Percentiles rank a stretch among this genome's conserved stretches.
Evolutionary conservation across 1,140 invertebrate species (phyloP).

Genomic region (Psix sp.): DNA sequence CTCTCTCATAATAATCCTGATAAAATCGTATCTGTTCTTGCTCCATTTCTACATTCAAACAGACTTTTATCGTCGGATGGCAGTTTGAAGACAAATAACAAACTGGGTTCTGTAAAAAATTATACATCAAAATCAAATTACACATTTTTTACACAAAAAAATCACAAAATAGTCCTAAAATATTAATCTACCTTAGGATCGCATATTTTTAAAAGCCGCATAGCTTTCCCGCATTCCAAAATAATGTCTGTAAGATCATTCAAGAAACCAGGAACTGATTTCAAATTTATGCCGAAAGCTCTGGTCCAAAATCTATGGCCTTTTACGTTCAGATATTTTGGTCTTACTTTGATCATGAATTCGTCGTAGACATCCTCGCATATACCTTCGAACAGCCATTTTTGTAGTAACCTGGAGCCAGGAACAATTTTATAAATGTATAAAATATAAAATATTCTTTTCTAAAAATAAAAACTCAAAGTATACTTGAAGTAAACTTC

Average conservation of each 20-base stretch:
- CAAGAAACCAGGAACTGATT: conserved; percentile 79
- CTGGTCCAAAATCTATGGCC: conserved; percentile 81
- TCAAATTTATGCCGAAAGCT: conserved; percentile 77
- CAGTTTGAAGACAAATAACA: conserved; percentile 76
- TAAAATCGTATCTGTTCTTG: conserved; percentile 77
- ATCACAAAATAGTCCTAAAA: conserved; percentile 18
- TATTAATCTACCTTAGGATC: conserved; percentile 76
- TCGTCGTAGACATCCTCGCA: conserved; percentile 79
- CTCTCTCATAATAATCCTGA: conserved; percentile 72
- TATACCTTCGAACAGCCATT: conserved; percentile 81
- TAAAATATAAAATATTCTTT: not conserved
- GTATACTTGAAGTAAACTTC: conserved; percentile 80
- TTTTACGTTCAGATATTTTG: conserved; percentile 76
- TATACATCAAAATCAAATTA: not conserved
- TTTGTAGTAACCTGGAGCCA: conserved; percentile 79
- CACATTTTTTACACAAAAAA: conserved; percentile 13
- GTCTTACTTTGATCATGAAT: conserved; percentile 80
- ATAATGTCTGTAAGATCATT: conserved; percentile 77
- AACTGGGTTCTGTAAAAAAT: conserved; percentile 76
- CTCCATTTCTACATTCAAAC: conserved; percentile 77
- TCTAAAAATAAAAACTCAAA: not conserved
- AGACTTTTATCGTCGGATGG: conserved; percentile 78
- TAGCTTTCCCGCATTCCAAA: conserved; percentile 80
- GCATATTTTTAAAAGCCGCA: conserved; percentile 79
- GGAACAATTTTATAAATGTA: not conserved